Evolutionary conservation across 2,888 invertebrate genomes (phyloP), one percentile per base, ranked within the genome.

Genomic region (Atethmia centrago): DNA sequence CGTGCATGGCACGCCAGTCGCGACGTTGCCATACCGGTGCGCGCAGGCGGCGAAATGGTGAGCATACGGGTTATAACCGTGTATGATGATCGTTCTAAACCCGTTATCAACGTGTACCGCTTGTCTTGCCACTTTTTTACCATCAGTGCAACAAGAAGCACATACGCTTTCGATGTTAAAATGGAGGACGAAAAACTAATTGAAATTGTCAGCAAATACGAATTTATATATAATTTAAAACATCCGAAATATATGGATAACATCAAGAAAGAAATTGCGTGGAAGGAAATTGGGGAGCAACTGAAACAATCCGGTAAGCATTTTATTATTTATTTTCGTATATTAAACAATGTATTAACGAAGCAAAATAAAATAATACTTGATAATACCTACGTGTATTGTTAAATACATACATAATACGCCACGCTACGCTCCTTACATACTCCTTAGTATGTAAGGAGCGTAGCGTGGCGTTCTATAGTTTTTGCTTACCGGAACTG

Each of bases 161-260:
- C 31, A 14, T 65, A 36, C 14, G 10, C 1, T 8, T 53, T 53
- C 45, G 3, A 16, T 45, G 16, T 40, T 40, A 68, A 40, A 56
- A 68, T 67, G 53, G 65, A 65, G 3, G 69, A 65, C n/a, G 69
- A 70, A 53, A 70, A 65, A 70, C 31, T 70, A 3, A 65, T 36
- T 21, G 68, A 55, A 71, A 8, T 16, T 21, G 55, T 67, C 14
- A 36, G 53, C 25, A 25, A 71, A 36, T 45, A 71, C 36, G 67
- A 67, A 21, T 67, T 45, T 16, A 12, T 70, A 65, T 45, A 36
- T 36, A 65, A 70, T 65, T 31, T 70, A 51, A 70, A 70, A 70
- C 69, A 70, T 70, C 51, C 65, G 14, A 71, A 71, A 55, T 55
- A 70, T 42, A 70, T 70, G 67, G 36, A 71, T 45, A 45, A 36